Percentiles rank a stretch among this genome's conserved stretches.
Evolutionary conservation across 2,113 vertebrate genomes (phyloP).

Genomic region (Dendropsophus ebraccatus): DNA sequence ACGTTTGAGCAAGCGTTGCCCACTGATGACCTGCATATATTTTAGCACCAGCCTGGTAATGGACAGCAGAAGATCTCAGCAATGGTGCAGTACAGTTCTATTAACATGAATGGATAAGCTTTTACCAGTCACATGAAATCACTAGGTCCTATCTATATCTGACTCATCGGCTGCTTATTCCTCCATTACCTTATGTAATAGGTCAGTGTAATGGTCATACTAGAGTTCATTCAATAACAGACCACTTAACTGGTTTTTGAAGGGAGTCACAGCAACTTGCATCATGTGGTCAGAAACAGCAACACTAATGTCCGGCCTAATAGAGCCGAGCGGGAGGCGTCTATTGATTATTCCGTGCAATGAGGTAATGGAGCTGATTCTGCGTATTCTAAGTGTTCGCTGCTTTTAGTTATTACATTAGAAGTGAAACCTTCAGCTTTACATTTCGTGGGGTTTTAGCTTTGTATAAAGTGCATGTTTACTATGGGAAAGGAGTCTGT

Average conservation of each 20-base stretch:
- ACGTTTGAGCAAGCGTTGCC: too few species aligned
- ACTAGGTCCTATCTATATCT: background rate
- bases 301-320: background rate
- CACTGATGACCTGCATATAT: too few species aligned
- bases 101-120: too few species aligned
- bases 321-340: background rate
- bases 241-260: background rate
- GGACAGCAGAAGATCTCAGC: too few species aligned
- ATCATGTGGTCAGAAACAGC: background rate
- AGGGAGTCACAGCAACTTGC: background rate
- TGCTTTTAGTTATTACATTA: background rate
- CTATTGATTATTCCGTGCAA: conserved; percentile 5
- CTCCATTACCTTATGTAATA: background rate
- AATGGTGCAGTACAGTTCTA: too few species aligned
- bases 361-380: background rate
- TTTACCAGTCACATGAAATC: background rate
- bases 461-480: background rate
- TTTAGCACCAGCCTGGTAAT: too few species aligned
- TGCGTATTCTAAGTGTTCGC: background rate
- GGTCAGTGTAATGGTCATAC: background rate
- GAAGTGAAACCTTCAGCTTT: background rate
- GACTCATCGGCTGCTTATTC: too few species aligned
- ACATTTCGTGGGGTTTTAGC: background rate
- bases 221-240: background rate
- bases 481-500: background rate